phyloP scores from a whole-genome alignment of 2,888 invertebrate species.

The Augiades crinisus region DNA sequence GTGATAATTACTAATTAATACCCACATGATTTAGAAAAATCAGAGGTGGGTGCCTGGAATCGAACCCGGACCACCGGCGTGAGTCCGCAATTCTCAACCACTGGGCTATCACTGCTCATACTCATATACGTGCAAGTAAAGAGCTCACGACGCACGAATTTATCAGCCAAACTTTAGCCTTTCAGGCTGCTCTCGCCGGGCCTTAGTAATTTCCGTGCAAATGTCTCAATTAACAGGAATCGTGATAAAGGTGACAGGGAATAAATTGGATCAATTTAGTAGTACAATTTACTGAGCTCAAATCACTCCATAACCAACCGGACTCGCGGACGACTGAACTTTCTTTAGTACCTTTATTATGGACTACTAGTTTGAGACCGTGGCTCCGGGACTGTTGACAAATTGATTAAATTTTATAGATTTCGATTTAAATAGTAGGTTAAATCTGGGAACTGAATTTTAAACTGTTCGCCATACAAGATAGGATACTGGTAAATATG shows the following conservation, averaged over 20 bases:
- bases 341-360: constrained; percentile 18
- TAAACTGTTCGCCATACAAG: no score
- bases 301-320: constrained; percentile 29
- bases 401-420: no score
- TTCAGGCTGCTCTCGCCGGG: constrained; percentile 5
- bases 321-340: constrained; percentile 16
- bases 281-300: constrained; percentile 52
- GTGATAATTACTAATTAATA: no score
- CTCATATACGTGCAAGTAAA: neutral
- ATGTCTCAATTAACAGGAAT: constrained; percentile 69
- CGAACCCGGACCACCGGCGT: no score
- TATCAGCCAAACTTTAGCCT: constrained; percentile 16
- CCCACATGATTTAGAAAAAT: no score
- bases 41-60: no score
- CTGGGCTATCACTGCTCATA: no score
- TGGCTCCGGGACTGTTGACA: neutral
- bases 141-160: constrained; percentile 17
- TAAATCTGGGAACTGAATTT: no score
- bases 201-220: constrained; percentile 57
- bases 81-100: no score
- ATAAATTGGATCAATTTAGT: constrained; percentile 63
- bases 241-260: constrained; percentile 60
- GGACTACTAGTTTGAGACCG: neutral
- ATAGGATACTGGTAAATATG: no score
- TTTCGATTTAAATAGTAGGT: no score